A percentile compares a stretch with the other conserved stretches of the same genome.
These are phyloP conservation scores for Camponotus fellah DNA, from an alignment of 2,888 invertebrate genomes.

Conservation along the genomic window DNA sequence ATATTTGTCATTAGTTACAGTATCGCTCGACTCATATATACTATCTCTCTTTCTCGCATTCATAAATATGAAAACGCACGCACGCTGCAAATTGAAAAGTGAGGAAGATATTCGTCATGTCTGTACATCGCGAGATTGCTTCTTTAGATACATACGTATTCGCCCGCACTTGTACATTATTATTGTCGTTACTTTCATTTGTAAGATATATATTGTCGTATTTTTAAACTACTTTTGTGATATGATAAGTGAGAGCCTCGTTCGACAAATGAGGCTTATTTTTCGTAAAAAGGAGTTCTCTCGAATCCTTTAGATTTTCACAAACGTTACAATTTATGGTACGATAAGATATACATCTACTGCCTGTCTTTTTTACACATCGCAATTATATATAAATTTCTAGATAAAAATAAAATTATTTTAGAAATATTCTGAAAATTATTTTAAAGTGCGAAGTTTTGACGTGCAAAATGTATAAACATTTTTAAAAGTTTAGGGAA, in stretches of 20 bases:
- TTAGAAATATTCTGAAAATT: neutral
- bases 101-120: constrained; percentile 38
- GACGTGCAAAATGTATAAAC: neutral
- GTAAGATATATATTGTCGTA: constrained; percentile 26
- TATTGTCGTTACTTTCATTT: neutral
- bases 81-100: constrained; percentile 56
- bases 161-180: constrained; percentile 3
- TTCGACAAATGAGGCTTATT: neutral
- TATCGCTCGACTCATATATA: constrained; percentile 36
- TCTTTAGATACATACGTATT: constrained; percentile 41
- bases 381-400: neutral
- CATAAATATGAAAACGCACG: constrained; percentile 61
- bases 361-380: neutral
- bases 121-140: constrained; percentile 25
- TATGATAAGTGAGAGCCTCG: neutral
- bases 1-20: constrained; percentile 43
- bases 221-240: neutral
- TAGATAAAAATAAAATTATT: neutral
- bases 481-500: neutral
- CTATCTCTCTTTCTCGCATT: constrained; percentile 58
- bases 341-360: neutral
- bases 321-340: neutral
- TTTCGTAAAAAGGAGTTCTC: neutral
- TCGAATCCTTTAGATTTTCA: neutral
- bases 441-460: neutral